Percentiles rank a stretch among this genome's conserved stretches.
Conservation (phyloP, 1,140 invertebrate genomes). For the Nylanderia fulva region DNA sequence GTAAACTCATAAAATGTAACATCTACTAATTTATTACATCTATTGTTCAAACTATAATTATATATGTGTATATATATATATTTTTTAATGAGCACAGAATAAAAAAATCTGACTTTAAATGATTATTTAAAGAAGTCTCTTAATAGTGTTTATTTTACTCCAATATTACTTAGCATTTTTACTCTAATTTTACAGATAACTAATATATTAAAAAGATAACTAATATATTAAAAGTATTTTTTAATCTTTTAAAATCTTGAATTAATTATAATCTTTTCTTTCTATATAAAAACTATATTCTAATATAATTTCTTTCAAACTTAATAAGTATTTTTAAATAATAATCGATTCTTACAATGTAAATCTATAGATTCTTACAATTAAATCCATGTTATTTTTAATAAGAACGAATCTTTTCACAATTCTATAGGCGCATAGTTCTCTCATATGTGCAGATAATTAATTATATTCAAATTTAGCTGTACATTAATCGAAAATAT, state of each 20-base stretch:
- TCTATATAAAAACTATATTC: background rate
- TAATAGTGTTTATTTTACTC: background rate
- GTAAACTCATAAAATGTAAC: background rate
- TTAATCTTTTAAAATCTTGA: background rate
- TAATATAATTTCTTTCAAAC: background rate
- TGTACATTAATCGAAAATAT: background rate
- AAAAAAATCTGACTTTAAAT: background rate
- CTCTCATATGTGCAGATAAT: background rate
- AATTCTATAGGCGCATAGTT: background rate
- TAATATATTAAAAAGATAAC: background rate
- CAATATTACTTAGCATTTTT: background rate
- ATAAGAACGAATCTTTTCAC: background rate
- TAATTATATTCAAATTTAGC: slow-evolving; percentile 6
- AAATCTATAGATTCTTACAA: too few species aligned
- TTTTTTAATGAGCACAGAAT: background rate
- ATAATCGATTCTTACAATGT: background rate
- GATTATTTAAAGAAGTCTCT: background rate
- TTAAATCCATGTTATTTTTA: background rate
- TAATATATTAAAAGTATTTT: background rate
- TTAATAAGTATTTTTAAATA: background rate
- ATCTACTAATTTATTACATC: too few species aligned
- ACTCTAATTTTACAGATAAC: background rate
- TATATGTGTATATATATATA: background rate
- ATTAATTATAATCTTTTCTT: background rate
- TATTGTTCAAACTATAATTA: background rate